phyloP scores from a whole-genome alignment of 2,113 vertebrate species.

The Cebidichthys violaceus region DNA sequence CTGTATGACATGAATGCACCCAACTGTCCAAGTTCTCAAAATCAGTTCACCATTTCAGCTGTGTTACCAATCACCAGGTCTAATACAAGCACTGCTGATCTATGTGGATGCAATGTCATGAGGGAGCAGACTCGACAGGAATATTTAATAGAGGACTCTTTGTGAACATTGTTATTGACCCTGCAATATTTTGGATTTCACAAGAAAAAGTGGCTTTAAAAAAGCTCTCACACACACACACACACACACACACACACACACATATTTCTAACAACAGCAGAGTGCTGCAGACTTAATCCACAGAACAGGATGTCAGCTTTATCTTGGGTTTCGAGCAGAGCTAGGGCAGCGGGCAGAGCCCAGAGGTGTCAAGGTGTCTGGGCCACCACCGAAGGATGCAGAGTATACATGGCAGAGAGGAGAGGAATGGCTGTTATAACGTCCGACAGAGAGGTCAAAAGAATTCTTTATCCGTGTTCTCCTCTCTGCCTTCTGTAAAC shows the following conservation, averaged over 20 bases:
- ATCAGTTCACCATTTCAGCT: background rate
- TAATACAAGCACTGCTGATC: background rate
- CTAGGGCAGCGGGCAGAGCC: conserved; percentile 24
- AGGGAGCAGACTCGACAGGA: background rate
- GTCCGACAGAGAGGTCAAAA: conserved; percentile 49
- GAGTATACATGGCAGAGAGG: conserved; percentile 9
- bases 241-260: background rate
- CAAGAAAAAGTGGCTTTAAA: conserved; percentile 12
- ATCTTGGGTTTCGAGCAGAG: conserved; percentile 7
- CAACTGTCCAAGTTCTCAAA: background rate
- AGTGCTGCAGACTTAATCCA: background rate
- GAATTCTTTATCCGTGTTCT: conserved; percentile 51
- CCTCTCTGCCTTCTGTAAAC: conserved; percentile 64
- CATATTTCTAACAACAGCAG: background rate
- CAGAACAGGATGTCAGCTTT: conserved; percentile 18
- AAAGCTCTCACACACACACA: background rate
- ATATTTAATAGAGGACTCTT: background rate
- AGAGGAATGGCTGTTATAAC: conserved; percentile 48
- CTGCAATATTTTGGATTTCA: background rate
- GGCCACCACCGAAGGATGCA: conserved; percentile 8
- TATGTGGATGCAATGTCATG: conserved; percentile 3
- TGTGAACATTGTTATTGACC: background rate
- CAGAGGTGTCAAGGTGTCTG: conserved; percentile 64
- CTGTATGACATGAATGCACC: background rate
- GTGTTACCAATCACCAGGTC: background rate